Conservation (phyloP, 2,888 invertebrate species). For the Patella ulyssiponensis region DNA sequence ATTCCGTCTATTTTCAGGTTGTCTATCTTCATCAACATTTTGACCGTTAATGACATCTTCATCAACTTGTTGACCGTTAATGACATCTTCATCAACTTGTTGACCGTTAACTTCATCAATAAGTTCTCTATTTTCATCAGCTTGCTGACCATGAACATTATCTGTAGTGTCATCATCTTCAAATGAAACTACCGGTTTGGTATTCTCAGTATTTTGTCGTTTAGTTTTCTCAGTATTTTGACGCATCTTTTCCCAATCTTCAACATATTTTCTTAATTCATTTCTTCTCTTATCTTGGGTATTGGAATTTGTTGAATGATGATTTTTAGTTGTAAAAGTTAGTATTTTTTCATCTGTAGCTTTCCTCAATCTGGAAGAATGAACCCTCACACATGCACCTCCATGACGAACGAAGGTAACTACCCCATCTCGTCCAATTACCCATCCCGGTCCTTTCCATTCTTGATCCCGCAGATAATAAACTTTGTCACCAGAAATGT, state of each 20-base stretch:
- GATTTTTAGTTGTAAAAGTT: not conserved
- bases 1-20: not conserved
- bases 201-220: no score
- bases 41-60: not conserved
- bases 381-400: slow-evolving; percentile 34
- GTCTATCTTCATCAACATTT: not conserved
- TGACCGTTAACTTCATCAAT: no score
- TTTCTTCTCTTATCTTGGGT: not conserved
- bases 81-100: not conserved
- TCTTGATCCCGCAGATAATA: slow-evolving; percentile 38
- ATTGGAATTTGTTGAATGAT: not conserved
- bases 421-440: slow-evolving; percentile 41
- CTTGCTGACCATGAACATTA: no score
- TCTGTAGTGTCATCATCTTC: no score
- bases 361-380: slow-evolving; percentile 33
- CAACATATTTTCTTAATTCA: not conserved
- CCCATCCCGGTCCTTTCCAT: slow-evolving; percentile 41
- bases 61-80: not conserved
- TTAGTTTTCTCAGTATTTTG: no score
- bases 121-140: no score
- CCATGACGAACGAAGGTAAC: slow-evolving; percentile 46
- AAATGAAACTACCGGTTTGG: no score
- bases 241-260: not conserved
- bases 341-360: not conserved
- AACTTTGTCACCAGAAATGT: slow-evolving; percentile 29